phyloP scores from a whole-genome alignment of 2,888 invertebrate genomes.

The Imbricaverruca yamaguchii region DNA sequence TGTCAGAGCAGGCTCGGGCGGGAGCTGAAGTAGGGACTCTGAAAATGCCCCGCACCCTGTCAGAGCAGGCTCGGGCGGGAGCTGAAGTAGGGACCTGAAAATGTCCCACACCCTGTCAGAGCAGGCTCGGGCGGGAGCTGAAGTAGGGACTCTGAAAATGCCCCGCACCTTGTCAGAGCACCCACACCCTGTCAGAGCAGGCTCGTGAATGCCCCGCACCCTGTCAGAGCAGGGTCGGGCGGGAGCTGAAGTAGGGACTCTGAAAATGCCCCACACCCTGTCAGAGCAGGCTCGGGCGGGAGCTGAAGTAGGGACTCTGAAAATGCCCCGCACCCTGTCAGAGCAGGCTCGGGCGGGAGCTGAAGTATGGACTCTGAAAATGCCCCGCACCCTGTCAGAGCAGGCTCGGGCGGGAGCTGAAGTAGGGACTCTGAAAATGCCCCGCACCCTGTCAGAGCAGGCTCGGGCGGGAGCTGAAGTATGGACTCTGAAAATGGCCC shows the following conservation, averaged over 20 bases:
- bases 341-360: no score
- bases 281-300: no score
- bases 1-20: no score
- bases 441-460: no score
- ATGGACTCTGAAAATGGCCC: conserved; percentile 51
- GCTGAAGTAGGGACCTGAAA: conserved; percentile 61
- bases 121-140: conserved; percentile 26
- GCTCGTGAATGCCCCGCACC: not conserved
- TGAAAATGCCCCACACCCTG: conserved; percentile 34
- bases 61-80: no score
- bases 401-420: conserved; percentile 39
- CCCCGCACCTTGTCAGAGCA: no score
- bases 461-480: conserved; percentile 48
- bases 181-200: no score
- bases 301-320: conserved; percentile 64
- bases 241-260: conserved; percentile 62
- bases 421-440: conserved; percentile 57
- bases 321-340: not conserved
- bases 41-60: not conserved
- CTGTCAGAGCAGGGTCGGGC: no score
- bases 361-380: conserved; percentile 61
- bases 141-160: conserved; percentile 60
- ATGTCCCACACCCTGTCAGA: not conserved
- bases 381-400: no score
- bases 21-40: conserved; percentile 64